Conservation (phyloP, 2,797 vertebrate species). For the Lithobates pipiens region DNA sequence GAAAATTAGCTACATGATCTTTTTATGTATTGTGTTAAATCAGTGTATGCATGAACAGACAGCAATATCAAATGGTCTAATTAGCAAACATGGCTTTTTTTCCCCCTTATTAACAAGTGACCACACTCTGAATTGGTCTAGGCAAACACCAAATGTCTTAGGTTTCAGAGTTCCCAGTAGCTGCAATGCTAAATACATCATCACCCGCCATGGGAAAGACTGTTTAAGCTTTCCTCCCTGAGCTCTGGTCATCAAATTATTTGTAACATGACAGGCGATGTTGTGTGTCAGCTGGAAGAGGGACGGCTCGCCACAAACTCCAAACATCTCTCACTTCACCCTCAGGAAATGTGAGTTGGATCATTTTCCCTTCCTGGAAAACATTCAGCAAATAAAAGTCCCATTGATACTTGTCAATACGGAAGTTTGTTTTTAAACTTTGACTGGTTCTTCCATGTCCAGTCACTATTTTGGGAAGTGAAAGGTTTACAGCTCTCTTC, state of each 20-base stretch:
- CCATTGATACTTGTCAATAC: slow-evolving; percentile 84
- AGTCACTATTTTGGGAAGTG: slow-evolving; percentile 21
- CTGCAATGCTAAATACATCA: slow-evolving; percentile 70
- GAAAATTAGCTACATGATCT: slow-evolving; percentile 57
- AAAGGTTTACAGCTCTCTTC: neutral
- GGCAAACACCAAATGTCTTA: slow-evolving; percentile 68
- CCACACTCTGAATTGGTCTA: slow-evolving; percentile 70
- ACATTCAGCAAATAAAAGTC: slow-evolving; percentile 81
- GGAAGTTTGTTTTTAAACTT: slow-evolving; percentile 77
- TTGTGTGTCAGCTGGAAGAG: slow-evolving; percentile 90
- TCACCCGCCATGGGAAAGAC: slow-evolving; percentile 71
- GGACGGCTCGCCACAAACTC: slow-evolving; percentile 78
- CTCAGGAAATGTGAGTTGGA: slow-evolving; percentile 85
- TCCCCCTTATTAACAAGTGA: slow-evolving; percentile 69
- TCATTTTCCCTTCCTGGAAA: slow-evolving; percentile 84
- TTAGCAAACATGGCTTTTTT: slow-evolving; percentile 72
- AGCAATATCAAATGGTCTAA: slow-evolving; percentile 65
- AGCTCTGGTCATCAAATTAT: slow-evolving; percentile 80
- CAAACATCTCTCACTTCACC: slow-evolving; percentile 90
- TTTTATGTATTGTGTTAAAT: slow-evolving; percentile 30
- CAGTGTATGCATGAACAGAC: neutral
- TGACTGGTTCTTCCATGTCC: slow-evolving; percentile 68
- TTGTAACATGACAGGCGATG: slow-evolving; percentile 91
- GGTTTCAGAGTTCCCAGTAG: slow-evolving; percentile 70
- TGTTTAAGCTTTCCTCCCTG: slow-evolving; percentile 74